A percentile compares a stretch with the other conserved stretches of the same genome.
These are phyloP conservation scores for Petrolisthes cinctipes DNA, from an alignment of 2,888 invertebrate species.

Conservation along the genomic window DNA sequence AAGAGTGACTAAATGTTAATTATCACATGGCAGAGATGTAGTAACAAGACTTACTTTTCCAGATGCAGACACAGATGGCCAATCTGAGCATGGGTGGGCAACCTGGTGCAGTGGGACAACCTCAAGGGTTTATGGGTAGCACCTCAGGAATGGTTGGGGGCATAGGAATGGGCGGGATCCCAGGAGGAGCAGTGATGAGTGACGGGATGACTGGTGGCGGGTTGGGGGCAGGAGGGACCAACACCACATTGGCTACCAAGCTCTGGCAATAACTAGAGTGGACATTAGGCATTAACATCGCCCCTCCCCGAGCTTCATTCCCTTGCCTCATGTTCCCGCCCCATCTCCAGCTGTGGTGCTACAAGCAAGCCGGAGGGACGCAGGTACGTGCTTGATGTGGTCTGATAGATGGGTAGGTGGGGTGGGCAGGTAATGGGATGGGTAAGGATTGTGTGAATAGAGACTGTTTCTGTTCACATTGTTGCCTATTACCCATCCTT, in stretches of 20 bases:
- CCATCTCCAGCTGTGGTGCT: no score
- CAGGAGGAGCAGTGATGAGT: not conserved
- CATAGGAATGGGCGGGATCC: conserved; percentile 21
- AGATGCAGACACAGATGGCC: conserved; percentile 52
- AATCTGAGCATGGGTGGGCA: conserved; percentile 41
- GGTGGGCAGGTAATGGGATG: no score
- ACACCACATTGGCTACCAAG: conserved; percentile 46
- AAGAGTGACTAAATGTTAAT: no score
- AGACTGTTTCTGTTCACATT: no score
- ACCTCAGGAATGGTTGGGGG: conserved; percentile 34
- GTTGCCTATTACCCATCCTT: no score
- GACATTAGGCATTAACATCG: conserved; percentile 1
- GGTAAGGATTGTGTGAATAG: no score
- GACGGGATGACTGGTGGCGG: conserved; percentile 19
- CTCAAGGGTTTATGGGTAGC: conserved; percentile 31
- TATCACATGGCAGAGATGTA: no score
- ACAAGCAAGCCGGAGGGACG: no score
- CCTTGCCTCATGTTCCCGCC: not conserved
- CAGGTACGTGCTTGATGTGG: no score
- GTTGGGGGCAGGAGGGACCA: conserved; percentile 1
- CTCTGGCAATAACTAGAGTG: conserved; percentile 52
- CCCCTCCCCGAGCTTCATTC: not conserved
- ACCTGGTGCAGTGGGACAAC: conserved; percentile 20
- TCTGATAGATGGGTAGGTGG: no score
- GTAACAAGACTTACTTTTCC: not conserved